Percentiles rank a stretch among this genome's conserved stretches.
phyloP scores from a whole-genome alignment of 2,888 invertebrate species.

The Beris morrisii region DNA sequence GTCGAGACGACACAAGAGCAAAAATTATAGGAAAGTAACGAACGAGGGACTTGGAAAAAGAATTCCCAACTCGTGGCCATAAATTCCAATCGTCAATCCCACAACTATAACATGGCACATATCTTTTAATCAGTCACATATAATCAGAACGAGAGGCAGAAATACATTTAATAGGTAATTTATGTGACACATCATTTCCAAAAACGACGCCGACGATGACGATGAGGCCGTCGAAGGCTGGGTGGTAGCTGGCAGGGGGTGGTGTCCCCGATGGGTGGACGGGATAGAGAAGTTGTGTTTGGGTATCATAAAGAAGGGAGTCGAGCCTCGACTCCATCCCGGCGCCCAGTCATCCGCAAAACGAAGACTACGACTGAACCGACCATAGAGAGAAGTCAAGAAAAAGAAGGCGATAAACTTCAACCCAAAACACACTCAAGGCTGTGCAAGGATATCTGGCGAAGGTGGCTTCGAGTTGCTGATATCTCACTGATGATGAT shows the following conservation, averaged over 20 bases:
- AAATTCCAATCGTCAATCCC: slow-evolving; percentile 41
- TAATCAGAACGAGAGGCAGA: slow-evolving; percentile 41
- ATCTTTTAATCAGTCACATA: slow-evolving; percentile 43
- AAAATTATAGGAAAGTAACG: slow-evolving; percentile 6
- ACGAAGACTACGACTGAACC: no score
- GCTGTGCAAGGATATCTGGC: no score
- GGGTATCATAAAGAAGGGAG: background rate
- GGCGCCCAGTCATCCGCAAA: background rate
- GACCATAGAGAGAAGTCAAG: no score
- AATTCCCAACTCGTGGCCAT: slow-evolving; percentile 35
- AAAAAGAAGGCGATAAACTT: no score
- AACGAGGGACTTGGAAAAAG: slow-evolving; percentile 4
- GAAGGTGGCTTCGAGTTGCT: no score
- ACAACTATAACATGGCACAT: slow-evolving; percentile 39
- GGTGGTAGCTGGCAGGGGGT: background rate
- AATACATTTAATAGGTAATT: slow-evolving; percentile 40
- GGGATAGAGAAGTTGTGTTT: background rate
- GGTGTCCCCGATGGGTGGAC: background rate
- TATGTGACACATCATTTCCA: slow-evolving; percentile 42
- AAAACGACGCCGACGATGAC: slow-evolving; percentile 38
- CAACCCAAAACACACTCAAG: no score
- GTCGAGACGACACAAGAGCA: background rate
- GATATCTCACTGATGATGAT: no score
- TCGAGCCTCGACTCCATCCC: background rate
- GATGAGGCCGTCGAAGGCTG: slow-evolving; percentile 4